Base-by-base conservation (phyloP, 2,113 vertebrate species). In the Cheirogaleus medius region DNA sequence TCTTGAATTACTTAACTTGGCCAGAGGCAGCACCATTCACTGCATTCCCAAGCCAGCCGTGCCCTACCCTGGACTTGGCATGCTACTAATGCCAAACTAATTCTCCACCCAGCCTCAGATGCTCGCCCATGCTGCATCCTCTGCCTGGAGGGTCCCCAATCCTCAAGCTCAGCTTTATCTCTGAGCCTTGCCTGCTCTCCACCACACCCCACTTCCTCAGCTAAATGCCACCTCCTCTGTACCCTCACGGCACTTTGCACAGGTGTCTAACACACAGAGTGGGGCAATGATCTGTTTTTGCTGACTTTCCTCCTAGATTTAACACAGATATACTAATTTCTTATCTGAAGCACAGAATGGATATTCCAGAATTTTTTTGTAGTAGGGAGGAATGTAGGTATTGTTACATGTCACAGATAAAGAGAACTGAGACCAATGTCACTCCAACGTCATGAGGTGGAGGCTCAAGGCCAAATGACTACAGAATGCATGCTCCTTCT, bases 161-260 rank as follows among this genome's bases (percentile, higher is more conserved):
- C 20, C 14, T 25, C 11, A 64, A 49, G 52, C 14, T 83, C 44
- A 52, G 17, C 3, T 64, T 80, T 42, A 15, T 58, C 64, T 73
- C 37, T 17, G 83, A 92, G 60, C 8, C 60, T 64, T 5, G 78
- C 21, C 49, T 52, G 23, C 49, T 60, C 7, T 7, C 90, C 13
- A 37, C 9, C 7, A 3, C 27, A 25, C 37, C 39, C 18, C 1
- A 5, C 34, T 6, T n/a, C 20, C 3, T 34, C 54, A 83, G 60
- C 10, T 11, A 20, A 23, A 17, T 9, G 20, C 20, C 1, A 12
- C 66, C n/a, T 42, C n/a, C 6, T 32, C 25, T 52, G 11, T 5
- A 25, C 27, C 49, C 6, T n/a, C 52, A 60, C 2, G 1, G 64
- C 32, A 12, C 32, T 4, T 0, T 5, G 42, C 10, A 1, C 9